A percentile compares a stretch with the other conserved stretches of the same genome.
Evolutionary conservation across 2,113 vertebrate genomes (phyloP).

Genomic region (Trinectes maculatus): DNA sequence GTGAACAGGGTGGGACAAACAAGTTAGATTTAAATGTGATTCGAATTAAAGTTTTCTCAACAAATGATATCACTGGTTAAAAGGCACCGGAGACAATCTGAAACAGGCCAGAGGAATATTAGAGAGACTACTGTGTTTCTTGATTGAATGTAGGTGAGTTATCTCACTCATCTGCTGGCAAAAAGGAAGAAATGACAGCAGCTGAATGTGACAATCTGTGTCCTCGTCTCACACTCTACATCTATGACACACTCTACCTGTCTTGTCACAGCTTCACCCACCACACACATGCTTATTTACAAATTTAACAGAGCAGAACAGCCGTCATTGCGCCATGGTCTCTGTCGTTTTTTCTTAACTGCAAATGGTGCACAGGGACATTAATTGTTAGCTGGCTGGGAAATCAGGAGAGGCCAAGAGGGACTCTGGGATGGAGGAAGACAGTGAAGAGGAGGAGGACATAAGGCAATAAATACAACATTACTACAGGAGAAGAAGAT

Average conservation of each 20-base stretch:
- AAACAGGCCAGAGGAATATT: not conserved
- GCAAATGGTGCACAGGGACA: conserved; percentile 83
- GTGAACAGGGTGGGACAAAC: not conserved
- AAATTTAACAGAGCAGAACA: conserved; percentile 85
- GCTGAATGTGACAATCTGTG: conserved; percentile 3
- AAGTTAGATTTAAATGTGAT: not conserved
- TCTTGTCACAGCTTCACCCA: conserved; percentile 26
- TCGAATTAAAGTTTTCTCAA: not conserved
- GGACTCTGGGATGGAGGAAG: conserved; percentile 36
- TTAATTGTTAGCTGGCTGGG: conserved; percentile 83
- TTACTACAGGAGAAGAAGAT: conserved; percentile 45
- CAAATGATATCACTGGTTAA: not conserved
- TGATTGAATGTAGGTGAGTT: not conserved
- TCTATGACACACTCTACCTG: conserved; percentile 2
- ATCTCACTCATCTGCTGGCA: no score
- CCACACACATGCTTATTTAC: conserved; percentile 76
- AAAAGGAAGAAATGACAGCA: conserved; percentile 17
- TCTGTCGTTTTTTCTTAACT: conserved; percentile 83
- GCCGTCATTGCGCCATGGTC: conserved; percentile 76
- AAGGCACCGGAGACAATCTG: not conserved
- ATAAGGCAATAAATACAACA: conserved; percentile 26
- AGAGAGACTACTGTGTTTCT: not conserved
- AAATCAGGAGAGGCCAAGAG: conserved; percentile 72
- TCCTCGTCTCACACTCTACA: conserved; percentile 5
- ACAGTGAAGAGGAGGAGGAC: conserved; percentile 12